Evolutionary conservation across 2,888 invertebrate species (phyloP), one percentile per base, ranked within the genome.

Genomic region (Hypolimnas misippus): DNA sequence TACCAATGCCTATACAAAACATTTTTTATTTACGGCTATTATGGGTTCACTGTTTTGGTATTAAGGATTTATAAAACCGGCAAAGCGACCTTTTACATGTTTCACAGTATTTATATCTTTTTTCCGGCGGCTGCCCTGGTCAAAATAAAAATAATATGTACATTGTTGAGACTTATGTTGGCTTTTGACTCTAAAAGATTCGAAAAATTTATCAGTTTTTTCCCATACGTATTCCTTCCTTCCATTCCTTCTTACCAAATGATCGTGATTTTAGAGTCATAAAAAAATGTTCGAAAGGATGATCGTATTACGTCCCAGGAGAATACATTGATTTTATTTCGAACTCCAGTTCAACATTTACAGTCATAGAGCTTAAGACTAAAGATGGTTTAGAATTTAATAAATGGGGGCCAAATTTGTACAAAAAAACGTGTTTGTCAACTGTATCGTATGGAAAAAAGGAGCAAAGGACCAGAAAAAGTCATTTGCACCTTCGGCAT

Each of bases 321-420:
- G 65, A 62, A 35, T 35, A 35, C 33, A 40, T 64, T 69, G 64
- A 67, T 67, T 66, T 67, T 61, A 62, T 70, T 70, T 70, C 68
- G 65, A 68, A 68, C 63, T 66, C 68, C 66, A 70, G 68, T 66
- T 66, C 66, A 68, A 70, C 66, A 63, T 68, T 68, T 66, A 68
- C 64, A 66, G 69, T 65, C 61, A 57, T 64, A 67, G 61, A 66
- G 29, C 40, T 40, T 14, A 40, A 16, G 14, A 40, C 14, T 40
- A 4, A 40, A 16, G 40, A 40, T 14, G 40, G 14, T 40, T 62
- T 64, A 35, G 62, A 65, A 67, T 67, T 63, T 63, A 68, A 68
- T 62, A 63, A 66, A 64, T 64, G 60, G 64, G 66, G 62, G 54
- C 62, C 57, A 62, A 65, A 65, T 65, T 65, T 58, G 44, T 62